These are phyloP conservation scores for Mustela nigripes DNA, from an alignment of 2,113 vertebrate species.

Conservation along the genomic window DNA sequence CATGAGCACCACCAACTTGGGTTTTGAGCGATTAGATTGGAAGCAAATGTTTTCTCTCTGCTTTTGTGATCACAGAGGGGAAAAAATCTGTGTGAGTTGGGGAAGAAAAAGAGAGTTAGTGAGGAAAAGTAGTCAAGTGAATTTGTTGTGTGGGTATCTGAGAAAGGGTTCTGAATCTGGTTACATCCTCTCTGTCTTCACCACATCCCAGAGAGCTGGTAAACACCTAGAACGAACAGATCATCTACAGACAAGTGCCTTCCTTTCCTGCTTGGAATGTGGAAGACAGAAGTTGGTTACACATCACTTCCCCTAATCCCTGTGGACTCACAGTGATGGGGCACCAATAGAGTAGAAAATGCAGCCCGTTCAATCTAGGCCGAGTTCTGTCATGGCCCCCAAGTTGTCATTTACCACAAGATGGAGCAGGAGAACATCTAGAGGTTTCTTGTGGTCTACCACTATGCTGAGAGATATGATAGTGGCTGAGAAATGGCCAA, in stretches of 20 bases:
- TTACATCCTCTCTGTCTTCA: rapidly evolving
- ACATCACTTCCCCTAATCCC: neutral
- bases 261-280: neutral
- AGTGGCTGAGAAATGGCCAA: neutral
- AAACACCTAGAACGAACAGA: neutral
- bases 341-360: neutral
- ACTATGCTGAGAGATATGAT: neutral
- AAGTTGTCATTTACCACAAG: neutral
- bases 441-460: neutral
- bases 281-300: neutral
- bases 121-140: neutral
- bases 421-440: neutral
- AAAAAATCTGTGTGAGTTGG: neutral
- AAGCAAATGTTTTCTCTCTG: neutral
- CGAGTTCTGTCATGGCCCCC: neutral
- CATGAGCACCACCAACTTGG: neutral
- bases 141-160: rapidly evolving
- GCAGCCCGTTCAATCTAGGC: neutral
- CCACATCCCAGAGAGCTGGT: neutral
- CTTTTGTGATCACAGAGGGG: neutral
- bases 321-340: neutral
- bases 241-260: too few species aligned
- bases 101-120: neutral
- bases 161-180: neutral
- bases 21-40: neutral